Base-by-base conservation (phyloP, 2,797 vertebrate genomes). In the Avahi laniger region DNA sequence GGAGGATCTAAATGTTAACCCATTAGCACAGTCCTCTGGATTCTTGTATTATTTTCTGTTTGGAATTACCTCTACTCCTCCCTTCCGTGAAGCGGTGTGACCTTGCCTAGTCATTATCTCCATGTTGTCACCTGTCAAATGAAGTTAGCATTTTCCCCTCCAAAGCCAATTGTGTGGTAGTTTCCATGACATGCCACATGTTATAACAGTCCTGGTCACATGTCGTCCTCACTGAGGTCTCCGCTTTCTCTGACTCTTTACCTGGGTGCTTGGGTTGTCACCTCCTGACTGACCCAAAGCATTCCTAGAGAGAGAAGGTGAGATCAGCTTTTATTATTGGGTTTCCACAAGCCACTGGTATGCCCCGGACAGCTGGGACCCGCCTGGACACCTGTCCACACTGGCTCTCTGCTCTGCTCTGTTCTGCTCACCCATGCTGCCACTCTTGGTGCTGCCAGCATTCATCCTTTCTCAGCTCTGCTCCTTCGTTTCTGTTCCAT, bases 261-360 rank as follows among this genome's bases (percentile, higher is more conserved):
- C 20, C 67, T 69, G 67, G 54, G 33, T 41, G 70, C 30, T 4
- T 43, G 65, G 54, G 5, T 43, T 70, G 30, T 50, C 24, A 24
- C 48, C 73, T 52, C 41, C 43, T 65, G 65, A 63, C 59, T 28
- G 18, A 67, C 67, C 50, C 65, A 3, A 78, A 46, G n/a, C 6
- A 63, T 81, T 93, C 81, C 83, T 92, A 59, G 69, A 70, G 57
- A 96, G 81, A 94, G 57, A 83, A 48, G 70, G 35, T 65, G 69
- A 91, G 67, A 41, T 63, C n/a, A 28, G 43, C 38, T 50, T 73
- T 75, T 43, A 2, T 59, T 26, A 14, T 11, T 78, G 89, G 38
- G 24, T 81, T 89, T 50, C 73, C 61, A 12, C 83, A 43, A 67
- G 59, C 33, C 38, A 11, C 26, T 26, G 65, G 12, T 12, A 0